Evolutionary conservation across 2,113 vertebrate species (phyloP), one percentile per base, ranked within the genome.

Genomic region (Podiceps cristatus): DNA sequence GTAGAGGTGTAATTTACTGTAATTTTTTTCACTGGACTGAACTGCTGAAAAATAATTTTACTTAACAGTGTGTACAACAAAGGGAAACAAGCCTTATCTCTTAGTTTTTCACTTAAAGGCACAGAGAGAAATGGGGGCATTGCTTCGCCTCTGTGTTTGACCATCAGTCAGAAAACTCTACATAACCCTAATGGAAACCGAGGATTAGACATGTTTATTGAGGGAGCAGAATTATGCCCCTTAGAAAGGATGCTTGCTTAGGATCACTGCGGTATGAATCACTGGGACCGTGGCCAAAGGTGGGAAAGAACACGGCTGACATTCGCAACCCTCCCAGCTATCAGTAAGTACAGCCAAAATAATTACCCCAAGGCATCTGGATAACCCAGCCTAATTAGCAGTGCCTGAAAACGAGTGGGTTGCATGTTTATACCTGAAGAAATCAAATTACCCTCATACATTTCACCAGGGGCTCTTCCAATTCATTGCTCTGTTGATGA

Each of bases 371-470:
- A 97, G 97, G 96, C 96, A 97, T 97, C 96, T 97, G 95, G 97
- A 96, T 97, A 97, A 97, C 95, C 95, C 95, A 97, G 91, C 91
- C 97, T 97, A 97, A 97, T 97, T 96, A 97, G 95, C 76, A n/a
- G 95, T 73, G 96, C 93, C 95, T 96, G 96, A 96, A 97, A 97
- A 97, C 53, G 94, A 96, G 95, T 96, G 94, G 97, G 97, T 97
- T 96, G 96, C 96, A 89, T 97, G 96, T 96, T 97, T 97, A 97
- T 96, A 97, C 95, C 97, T 97, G 97, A 97, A 97, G 97, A 97
- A 97, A 97, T 97, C 97, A 97, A 97, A 97, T 97, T 97, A 97
- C 96, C 92, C 94, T 97, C 94, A 96, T 96, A 97, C 88, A 96
- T 97, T 97, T 96, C 97, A 97, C 96, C 89, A 97, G 96, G 95